These are phyloP conservation scores for Limulus polyphemus DNA, from an alignment of 2,888 invertebrate species.

Conservation along the genomic window DNA sequence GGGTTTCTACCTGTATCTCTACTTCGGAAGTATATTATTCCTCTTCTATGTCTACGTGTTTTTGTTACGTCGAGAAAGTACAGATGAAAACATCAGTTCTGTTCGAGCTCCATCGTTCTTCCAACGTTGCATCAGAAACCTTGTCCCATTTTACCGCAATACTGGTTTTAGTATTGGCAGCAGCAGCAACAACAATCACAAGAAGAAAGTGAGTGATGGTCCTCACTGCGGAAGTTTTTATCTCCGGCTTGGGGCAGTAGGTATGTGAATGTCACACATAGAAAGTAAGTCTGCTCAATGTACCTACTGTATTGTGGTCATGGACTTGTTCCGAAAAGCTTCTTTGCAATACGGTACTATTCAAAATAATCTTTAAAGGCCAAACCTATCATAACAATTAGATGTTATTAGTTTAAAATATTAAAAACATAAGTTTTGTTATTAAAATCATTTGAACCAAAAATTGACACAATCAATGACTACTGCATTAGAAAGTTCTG, in stretches of 20 bases:
- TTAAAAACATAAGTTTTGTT: too few relatives aligned
- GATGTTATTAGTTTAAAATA: too few relatives aligned
- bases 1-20: slow-evolving; percentile 75
- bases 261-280: slow-evolving; percentile 39
- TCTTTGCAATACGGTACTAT: too few relatives aligned
- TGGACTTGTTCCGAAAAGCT: too few relatives aligned
- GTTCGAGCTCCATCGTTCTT: slow-evolving; percentile 9
- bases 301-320: too few relatives aligned
- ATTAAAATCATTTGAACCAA: too few relatives aligned
- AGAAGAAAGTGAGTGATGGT: slow-evolving; percentile 15
- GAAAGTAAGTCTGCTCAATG: too few relatives aligned
- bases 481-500: too few relatives aligned
- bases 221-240: slow-evolving; percentile 82
- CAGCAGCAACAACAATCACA: slow-evolving; percentile 4
- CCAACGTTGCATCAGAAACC: slow-evolving; percentile 8
- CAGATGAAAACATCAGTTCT: slow-evolving; percentile 1
- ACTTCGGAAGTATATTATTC: slow-evolving; percentile 73
- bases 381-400: too few relatives aligned
- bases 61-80: slow-evolving; percentile 25
- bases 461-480: too few relatives aligned
- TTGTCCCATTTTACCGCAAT: slow-evolving; percentile 9
- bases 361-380: too few relatives aligned
- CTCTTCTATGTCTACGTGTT: slow-evolving; percentile 62
- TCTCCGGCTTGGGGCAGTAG: slow-evolving; percentile 80
- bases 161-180: neutral